Base-by-base conservation (phyloP, 2,113 vertebrate species). In the Alectura lathami region DNA sequence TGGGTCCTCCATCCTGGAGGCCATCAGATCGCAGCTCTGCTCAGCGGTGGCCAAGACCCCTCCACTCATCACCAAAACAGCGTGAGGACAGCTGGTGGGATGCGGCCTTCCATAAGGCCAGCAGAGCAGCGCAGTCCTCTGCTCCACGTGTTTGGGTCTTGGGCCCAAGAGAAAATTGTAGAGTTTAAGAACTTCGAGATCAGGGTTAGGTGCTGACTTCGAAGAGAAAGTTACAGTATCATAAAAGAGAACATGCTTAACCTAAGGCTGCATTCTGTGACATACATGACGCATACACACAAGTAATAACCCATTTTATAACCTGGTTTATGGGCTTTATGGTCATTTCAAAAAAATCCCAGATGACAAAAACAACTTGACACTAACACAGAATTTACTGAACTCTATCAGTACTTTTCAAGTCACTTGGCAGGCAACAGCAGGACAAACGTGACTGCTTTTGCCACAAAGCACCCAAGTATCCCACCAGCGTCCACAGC, bases 281-380 rank as follows among this genome's bases (percentile, higher is more conserved):
- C 4, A 9, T 11, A 9, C 1, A 8, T 0, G 4, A 29, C 4
- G 30, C 1, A 20, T 6, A 50, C 0, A 2, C 32, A 36, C 1
- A 3, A 76, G 34, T 13, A 13, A 57, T 13, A 22, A 57, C 23
- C 26, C 17, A 30, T 40, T 6, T n/a, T n/a, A n/a, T n/a, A n/a
- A n/a, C n/a, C n/a, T n/a, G n/a, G n/a, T 6, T 38, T 6, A 4
- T 0, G 10, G 4, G 14, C 20, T 53, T 69, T 9, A 13, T 2
- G 40, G 54, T 23, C 29, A 24, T 42, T n/a, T 11, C 6, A 10
- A n/a, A n/a, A 9, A 50, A 54, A 68, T 17, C 38, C 36, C 5
- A 4, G 30, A 6, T 7, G 43, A 45, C 13, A 13, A 21, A 51
- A 75, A 23, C 12, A 15, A 51, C 2, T 8, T 14, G 42, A 9